These are phyloP conservation scores for Drosophila silvestris DNA, from an alignment of 2,888 invertebrate genomes.

Conservation along the genomic window DNA sequence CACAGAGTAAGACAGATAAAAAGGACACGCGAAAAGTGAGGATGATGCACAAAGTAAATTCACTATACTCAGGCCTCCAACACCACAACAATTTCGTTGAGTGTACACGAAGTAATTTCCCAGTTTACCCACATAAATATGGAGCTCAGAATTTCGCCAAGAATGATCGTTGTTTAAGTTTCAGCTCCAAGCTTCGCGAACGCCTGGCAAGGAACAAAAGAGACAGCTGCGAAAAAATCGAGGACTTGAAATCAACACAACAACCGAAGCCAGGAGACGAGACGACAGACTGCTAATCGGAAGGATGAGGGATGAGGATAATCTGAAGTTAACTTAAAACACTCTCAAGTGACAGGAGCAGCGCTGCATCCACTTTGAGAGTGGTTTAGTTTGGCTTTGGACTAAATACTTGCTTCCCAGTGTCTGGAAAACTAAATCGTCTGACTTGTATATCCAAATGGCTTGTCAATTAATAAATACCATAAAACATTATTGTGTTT, in stretches of 20 bases:
- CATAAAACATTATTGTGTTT: constrained; percentile 18
- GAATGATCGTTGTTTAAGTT: background rate
- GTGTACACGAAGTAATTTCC: background rate
- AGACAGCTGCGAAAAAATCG: background rate
- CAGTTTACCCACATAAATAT: constrained; percentile 5
- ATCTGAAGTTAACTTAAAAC: constrained; percentile 27
- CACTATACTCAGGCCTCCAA: background rate
- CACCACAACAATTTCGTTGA: background rate
- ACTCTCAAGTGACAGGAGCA: constrained; percentile 4
- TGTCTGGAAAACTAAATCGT: background rate
- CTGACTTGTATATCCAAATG: constrained; percentile 13
- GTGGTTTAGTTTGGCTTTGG: constrained; percentile 32
- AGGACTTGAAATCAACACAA: background rate
- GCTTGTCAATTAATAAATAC: constrained; percentile 2
- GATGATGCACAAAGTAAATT: background rate
- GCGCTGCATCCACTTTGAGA: background rate
- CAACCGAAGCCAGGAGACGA: background rate
- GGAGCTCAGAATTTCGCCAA: rapidly evolving
- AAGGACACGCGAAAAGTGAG: background rate
- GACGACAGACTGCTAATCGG: background rate
- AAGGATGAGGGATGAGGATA: background rate
- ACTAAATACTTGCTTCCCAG: background rate
- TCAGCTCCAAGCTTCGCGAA: constrained; percentile 1
- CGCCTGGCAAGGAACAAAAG: background rate
- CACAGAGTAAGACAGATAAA: background rate